Evolutionary conservation across 2,888 invertebrate species (phyloP).

Genomic region (Eupithecia centaureata): DNA sequence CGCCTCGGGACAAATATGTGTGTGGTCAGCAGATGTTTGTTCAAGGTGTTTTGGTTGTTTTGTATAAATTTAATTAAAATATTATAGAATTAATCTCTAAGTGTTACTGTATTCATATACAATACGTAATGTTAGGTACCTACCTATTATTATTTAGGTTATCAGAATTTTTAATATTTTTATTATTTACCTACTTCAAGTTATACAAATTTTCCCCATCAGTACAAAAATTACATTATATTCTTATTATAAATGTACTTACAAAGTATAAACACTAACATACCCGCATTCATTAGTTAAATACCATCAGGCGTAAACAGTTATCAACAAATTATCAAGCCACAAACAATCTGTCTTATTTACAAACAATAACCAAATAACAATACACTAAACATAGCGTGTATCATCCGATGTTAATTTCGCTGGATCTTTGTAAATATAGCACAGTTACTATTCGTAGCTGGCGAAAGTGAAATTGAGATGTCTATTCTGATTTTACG

Average conservation of each 20-base stretch:
- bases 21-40: too few species aligned
- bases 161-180: too few species aligned
- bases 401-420: conserved; percentile 35
- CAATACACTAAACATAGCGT: conserved; percentile 22
- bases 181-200: too few species aligned
- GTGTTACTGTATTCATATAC: not conserved
- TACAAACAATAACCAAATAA: conserved; percentile 29
- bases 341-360: conserved; percentile 2
- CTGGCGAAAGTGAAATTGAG: conserved; percentile 40
- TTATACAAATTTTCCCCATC: too few species aligned
- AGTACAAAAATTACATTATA: too few species aligned
- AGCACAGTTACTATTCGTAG: conserved; percentile 41
- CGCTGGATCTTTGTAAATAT: conserved; percentile 39
- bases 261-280: too few species aligned
- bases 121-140: not conserved
- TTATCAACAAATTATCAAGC: not conserved
- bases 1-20: too few species aligned
- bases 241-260: too few species aligned
- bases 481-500: conserved; percentile 41
- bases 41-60: too few species aligned
- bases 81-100: not conserved
- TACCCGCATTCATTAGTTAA: not conserved
- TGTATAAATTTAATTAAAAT: too few species aligned
- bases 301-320: not conserved
- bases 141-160: not conserved